Conservation (phyloP, 1,140 invertebrate species). For the Cecropterus lyciades region DNA sequence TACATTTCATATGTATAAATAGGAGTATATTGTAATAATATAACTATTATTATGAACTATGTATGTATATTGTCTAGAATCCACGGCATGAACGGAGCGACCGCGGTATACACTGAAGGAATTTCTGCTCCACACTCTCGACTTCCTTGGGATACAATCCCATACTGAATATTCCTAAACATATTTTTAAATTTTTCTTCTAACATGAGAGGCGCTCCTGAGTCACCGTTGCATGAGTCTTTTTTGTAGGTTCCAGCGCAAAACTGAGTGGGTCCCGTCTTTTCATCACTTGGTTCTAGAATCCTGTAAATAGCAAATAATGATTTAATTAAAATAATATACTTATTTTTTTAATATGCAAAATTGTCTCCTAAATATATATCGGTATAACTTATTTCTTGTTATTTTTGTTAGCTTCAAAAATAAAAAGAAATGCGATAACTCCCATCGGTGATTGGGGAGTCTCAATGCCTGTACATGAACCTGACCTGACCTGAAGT, state of each 20-base stretch:
- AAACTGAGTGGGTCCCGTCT: conserved; percentile 14
- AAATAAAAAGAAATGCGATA: no score
- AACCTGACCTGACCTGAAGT: no score
- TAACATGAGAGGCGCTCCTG: conserved; percentile 33
- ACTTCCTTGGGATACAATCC: conserved; percentile 31
- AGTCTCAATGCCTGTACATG: no score
- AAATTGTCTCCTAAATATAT: no score
- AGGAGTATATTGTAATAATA: no score
- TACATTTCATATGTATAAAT: no score
- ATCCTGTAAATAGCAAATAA: conserved; percentile 7
- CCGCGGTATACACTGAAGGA: conserved; percentile 33
- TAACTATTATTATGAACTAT: neutral
- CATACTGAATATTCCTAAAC: conserved; percentile 28
- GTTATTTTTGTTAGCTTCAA: no score
- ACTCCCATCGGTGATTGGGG: no score
- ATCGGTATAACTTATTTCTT: no score
- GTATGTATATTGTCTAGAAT: conserved; percentile 28
- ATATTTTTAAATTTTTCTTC: conserved; percentile 12
- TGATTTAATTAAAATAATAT: no score
- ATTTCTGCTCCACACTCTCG: conserved; percentile 6
- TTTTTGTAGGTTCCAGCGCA: conserved; percentile 27
- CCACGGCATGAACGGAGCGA: conserved; percentile 26
- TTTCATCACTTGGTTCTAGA: neutral
- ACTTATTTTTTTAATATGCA: no score
- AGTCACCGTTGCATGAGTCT: conserved; percentile 36